Conservation (phyloP, 2,888 invertebrate species). For the Lasioglossum marginatum region DNA sequence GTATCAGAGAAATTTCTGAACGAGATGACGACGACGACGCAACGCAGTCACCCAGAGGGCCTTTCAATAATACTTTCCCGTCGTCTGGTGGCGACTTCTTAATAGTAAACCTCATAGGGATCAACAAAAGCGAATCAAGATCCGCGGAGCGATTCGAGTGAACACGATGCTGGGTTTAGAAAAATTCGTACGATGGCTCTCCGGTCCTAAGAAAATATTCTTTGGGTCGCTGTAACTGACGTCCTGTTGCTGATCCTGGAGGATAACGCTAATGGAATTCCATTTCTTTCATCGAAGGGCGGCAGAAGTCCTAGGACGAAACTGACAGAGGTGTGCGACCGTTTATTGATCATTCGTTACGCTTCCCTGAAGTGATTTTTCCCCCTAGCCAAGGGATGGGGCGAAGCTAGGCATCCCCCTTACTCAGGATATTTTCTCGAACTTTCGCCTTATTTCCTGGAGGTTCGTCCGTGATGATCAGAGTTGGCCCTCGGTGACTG, state of each 20-base stretch:
- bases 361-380: constrained; percentile 47
- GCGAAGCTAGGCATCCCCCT: background rate
- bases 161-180: constrained; percentile 14
- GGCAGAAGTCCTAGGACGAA: constrained; percentile 28
- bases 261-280: constrained; percentile 67
- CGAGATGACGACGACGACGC: background rate
- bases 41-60: background rate
- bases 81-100: constrained; percentile 7
- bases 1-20: constrained; percentile 6
- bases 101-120: constrained; percentile 14
- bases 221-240: constrained; percentile 62
- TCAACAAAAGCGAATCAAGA: constrained; percentile 26
- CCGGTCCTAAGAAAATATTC: constrained; percentile 59
- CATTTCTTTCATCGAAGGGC: constrained; percentile 34
- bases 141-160: background rate
- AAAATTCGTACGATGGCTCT: background rate
- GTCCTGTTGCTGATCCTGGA: constrained; percentile 48
- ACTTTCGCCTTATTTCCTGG: constrained; percentile 12
- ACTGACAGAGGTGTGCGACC: constrained; percentile 37
- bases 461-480: constrained; percentile 15
- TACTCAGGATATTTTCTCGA: constrained; percentile 19
- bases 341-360: constrained; percentile 59
- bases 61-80: background rate
- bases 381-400: constrained; percentile 26
- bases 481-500: constrained; percentile 13